Evolutionary conservation across 2,797 vertebrate genomes (phyloP), one percentile per base, ranked within the genome.

Genomic region (Petrocephalus sullivani): DNA sequence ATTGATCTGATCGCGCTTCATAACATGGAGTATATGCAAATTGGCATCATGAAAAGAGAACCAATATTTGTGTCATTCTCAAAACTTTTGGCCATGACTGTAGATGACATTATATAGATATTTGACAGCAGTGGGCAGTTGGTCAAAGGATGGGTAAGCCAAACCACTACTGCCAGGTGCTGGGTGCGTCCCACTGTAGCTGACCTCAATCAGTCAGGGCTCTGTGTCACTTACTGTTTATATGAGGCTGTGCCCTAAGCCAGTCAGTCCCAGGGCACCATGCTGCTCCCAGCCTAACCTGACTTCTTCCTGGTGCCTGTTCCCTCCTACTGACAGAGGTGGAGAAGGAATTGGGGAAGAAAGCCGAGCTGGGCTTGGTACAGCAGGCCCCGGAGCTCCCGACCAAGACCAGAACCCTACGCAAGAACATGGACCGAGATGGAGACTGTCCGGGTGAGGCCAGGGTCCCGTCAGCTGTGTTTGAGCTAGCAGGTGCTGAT

Each of bases 341-440:
- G 93, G 98, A 99, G 90, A 99, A 99, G 92, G 98, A 99, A 87
- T 90, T 99, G 93, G 98, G 98, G 2, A 99, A 99, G 89, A 98
- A 96, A 92, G 94, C 95, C 0, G 94, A 94, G 0, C 92, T 96
- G 16, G 94, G 96, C 58, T 90, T 95, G 86, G 91, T 96, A 90
- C 97, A 98, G 78, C 97, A 99, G 92, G 98, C 98, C 60, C 98
- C 98, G 0, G 97, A 99, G 92, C 95, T 99, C 88, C 98, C 98
- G 87, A 99, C 98, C 89, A 99, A 99, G 94, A 99, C 98, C 0
- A 96, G 98, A 89, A 97, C 96, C 0, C 95, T 96, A 0, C 95
- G 98, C 90, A 97, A 95, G 94, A 94, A 96, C 60, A 92, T 95
- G 1, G 98, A 99, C 87, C 96, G 95, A 89, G 98, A 99, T 0